Percentiles rank a stretch among this genome's conserved stretches.
Conservation (phyloP, 2,797 vertebrate genomes). For the Cryptoblepharus egeriae region DNA sequence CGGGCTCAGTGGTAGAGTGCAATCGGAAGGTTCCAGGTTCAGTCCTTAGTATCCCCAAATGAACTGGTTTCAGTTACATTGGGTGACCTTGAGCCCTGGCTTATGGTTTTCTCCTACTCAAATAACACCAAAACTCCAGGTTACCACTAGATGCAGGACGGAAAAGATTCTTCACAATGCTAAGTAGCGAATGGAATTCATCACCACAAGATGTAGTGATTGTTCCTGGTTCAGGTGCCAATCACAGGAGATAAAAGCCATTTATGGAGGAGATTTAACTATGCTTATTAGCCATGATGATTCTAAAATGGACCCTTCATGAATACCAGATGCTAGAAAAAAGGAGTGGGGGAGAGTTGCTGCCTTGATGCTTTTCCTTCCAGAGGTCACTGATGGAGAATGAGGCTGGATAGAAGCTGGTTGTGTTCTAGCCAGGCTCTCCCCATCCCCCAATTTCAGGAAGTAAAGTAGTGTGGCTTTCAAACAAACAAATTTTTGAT, state of each 20-base stretch:
- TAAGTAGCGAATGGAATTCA: neutral
- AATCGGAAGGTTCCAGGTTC: neutral
- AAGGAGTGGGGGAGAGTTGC: no score
- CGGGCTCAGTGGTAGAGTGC: neutral
- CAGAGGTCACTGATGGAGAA: neutral
- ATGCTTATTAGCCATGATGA: neutral
- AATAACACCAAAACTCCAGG: neutral
- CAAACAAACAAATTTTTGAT: no score
- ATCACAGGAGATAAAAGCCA: neutral
- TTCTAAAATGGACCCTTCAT: neutral
- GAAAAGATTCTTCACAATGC: neutral
- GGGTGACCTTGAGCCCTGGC: neutral
- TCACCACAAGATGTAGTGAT: neutral
- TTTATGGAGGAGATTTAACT: neutral
- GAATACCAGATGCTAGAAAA: neutral
- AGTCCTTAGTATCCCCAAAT: neutral
- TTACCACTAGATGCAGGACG: neutral
- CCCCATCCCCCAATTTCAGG: neutral
- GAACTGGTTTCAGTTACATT: neutral
- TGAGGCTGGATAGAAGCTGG: neutral
- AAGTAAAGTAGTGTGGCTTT: neutral
- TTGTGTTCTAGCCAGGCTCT: neutral
- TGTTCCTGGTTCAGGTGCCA: neutral
- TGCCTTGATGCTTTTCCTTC: neutral
- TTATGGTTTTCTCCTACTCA: no score